A percentile compares a stretch with the other conserved stretches of the same genome.
phyloP scores from a whole-genome alignment of 2,888 invertebrate genomes.

The Cerceris ruficornis region DNA sequence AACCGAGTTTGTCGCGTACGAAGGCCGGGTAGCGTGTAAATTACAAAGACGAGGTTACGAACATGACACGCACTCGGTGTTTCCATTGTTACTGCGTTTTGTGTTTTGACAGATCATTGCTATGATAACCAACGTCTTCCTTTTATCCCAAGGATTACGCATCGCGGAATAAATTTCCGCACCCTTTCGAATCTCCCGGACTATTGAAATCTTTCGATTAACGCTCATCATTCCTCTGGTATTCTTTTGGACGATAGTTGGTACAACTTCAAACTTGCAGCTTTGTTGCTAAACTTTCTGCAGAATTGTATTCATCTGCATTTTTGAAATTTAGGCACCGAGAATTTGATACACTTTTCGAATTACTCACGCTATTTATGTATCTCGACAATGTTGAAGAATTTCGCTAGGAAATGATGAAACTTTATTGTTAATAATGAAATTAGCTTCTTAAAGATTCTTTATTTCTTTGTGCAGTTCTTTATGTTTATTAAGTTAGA shows the following conservation, averaged over 20 bases:
- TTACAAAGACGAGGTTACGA: constrained; percentile 30
- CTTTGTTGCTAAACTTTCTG: no score
- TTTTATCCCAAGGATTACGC: constrained; percentile 26
- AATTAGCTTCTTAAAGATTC: no score
- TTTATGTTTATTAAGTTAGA: no score
- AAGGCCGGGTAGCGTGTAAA: constrained; percentile 50
- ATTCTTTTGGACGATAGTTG: not conserved
- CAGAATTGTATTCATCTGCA: no score
- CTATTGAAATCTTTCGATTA: not conserved
- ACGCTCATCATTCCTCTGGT: not conserved
- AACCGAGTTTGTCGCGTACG: constrained; percentile 17
- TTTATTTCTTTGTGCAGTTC: no score
- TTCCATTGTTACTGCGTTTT: constrained; percentile 29
- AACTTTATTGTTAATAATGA: no score
- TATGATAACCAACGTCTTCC: constrained; percentile 31
- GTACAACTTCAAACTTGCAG: not conserved
- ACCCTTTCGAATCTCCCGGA: not conserved
- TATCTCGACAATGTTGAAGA: no score
- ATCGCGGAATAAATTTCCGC: constrained; percentile 26
- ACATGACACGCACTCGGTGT: constrained; percentile 12
- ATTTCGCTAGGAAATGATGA: no score
- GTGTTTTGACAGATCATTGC: constrained; percentile 46
- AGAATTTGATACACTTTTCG: no score
- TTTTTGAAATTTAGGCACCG: no score
- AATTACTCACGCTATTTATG: no score